Base-by-base conservation (phyloP, 2,888 invertebrate genomes). In the Hermodice carunculata region DNA sequence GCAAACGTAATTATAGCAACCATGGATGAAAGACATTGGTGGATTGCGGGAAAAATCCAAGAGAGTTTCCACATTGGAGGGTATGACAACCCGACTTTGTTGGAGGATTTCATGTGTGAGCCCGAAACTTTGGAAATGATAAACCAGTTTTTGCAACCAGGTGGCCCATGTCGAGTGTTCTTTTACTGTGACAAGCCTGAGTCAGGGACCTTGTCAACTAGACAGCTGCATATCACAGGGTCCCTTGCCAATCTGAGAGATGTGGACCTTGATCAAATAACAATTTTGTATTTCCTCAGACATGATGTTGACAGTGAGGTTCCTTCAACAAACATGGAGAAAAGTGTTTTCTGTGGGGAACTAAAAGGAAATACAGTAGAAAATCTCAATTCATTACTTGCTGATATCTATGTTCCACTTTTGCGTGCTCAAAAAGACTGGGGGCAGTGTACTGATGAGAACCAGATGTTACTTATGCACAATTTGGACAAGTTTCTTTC, bases 11-110 rank as follows among this genome's bases (percentile, higher is more conserved):
- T 17, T 24, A 54, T 37, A 54, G 24, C 52, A n/a, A 76, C 42
- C 31, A 86, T 86, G 86, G 86, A 86, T 81, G 86, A 86, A 76
- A 71, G 86, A 64, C 85, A 85, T 72, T 86, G 86, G 86, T 86
- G 86, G 86, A 83, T 86, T 31, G 84, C 85, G 44, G 79, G 81
- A 5, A 84, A 83, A 75, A 84, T 85, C 67, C 84, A 85, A 70
- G 85, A 86, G 69, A 85, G 81, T 59, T 85, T 86, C 67, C 80
- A 80, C 68, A 80, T 85, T 53, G 81, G 82, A 19, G 81, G 81
- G 42, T 80, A 76, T 74, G 83, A 81, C 68, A 82, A 82, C 64
- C 82, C 84, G 3, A 79, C 82, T 32, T 59, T 82, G 51, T 64
- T 85, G 49, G 85, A 85, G 68, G 82, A 83, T 70, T 84, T 84